Conservation (phyloP, 2,888 invertebrate genomes). For the Melanchra persicariae region DNA sequence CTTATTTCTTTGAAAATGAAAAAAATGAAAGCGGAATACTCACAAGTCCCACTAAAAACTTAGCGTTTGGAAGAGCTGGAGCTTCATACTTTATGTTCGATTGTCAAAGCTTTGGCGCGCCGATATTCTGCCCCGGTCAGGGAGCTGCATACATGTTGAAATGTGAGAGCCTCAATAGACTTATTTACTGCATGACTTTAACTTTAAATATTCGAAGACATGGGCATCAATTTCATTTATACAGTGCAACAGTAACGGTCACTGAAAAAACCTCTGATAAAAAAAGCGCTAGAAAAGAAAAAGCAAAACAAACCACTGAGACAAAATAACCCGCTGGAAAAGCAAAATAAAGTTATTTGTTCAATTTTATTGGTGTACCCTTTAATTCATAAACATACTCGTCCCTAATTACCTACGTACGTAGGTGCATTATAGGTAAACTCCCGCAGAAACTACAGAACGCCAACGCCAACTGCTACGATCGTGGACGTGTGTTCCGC, state of each 20-base stretch:
- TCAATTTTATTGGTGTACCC: background rate
- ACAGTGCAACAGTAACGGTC: conserved; percentile 74
- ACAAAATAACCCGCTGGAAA: background rate
- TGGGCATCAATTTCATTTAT: conserved; percentile 90
- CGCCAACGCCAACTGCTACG: too few relatives aligned
- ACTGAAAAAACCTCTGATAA: conserved; percentile 70
- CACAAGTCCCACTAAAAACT: conserved; percentile 88
- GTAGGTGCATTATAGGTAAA: too few relatives aligned
- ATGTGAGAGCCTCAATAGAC: conserved; percentile 90
- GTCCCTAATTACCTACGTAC: too few relatives aligned
- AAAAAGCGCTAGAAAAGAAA: background rate
- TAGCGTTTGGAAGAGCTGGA: conserved; percentile 88
- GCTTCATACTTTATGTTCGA: conserved; percentile 93
- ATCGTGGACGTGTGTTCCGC: too few relatives aligned
- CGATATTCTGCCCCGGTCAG: conserved; percentile 91
- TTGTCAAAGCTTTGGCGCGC: conserved; percentile 91
- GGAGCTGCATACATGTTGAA: conserved; percentile 91
- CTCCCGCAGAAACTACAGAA: too few relatives aligned
- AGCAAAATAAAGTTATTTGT: conserved; percentile 12
- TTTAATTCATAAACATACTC: background rate
- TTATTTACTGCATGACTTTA: conserved; percentile 92
- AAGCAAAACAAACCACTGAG: background rate
- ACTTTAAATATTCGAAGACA: conserved; percentile 91
- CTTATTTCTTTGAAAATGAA: conserved; percentile 91
- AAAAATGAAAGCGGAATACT: conserved; percentile 89